A percentile compares a stretch with the other conserved stretches of the same genome.
Conservation (phyloP, 2,113 vertebrate species). For the Zeus faber region DNA sequence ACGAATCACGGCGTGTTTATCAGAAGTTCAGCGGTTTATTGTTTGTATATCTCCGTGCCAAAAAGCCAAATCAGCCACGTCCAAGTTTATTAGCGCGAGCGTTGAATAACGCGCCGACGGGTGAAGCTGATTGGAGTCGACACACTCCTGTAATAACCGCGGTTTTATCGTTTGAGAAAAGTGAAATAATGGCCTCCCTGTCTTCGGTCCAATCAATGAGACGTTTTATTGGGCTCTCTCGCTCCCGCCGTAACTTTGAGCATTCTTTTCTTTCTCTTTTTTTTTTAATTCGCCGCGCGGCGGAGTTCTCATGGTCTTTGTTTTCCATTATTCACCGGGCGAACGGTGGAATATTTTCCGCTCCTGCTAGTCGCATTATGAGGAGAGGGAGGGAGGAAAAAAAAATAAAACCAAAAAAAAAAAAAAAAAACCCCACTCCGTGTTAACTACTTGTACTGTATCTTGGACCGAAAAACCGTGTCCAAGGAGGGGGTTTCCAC, state of each 20-base stretch:
- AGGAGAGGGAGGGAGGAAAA: too few species aligned
- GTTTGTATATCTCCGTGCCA: neutral
- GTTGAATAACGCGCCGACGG: conserved; percentile 32
- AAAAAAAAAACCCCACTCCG: conserved; percentile 8
- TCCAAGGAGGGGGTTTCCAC: neutral
- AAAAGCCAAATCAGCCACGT: conserved; percentile 35
- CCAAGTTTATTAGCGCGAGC: conserved; percentile 50
- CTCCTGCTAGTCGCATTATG: conserved; percentile 50
- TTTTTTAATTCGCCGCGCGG: too few species aligned
- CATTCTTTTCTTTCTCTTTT: too few species aligned
- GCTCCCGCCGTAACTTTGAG: conserved; percentile 58
- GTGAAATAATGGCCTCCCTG: conserved; percentile 62
- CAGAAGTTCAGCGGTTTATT: too few species aligned
- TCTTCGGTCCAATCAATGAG: conserved; percentile 56
- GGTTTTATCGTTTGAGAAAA: conserved; percentile 65
- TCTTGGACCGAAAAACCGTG: conserved; percentile 3
- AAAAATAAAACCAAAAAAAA: conserved; percentile 20
- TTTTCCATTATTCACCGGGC: conserved; percentile 50
- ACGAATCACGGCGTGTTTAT: too few species aligned
- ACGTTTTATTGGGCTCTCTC: conserved; percentile 68
- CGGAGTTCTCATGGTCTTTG: conserved; percentile 45
- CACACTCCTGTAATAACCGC: conserved; percentile 54
- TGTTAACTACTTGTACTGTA: conserved; percentile 15
- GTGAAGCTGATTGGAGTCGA: conserved; percentile 55
- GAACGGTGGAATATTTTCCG: conserved; percentile 55